phyloP scores from a whole-genome alignment of 1,140 invertebrate species.

The Meteorus sp. region DNA sequence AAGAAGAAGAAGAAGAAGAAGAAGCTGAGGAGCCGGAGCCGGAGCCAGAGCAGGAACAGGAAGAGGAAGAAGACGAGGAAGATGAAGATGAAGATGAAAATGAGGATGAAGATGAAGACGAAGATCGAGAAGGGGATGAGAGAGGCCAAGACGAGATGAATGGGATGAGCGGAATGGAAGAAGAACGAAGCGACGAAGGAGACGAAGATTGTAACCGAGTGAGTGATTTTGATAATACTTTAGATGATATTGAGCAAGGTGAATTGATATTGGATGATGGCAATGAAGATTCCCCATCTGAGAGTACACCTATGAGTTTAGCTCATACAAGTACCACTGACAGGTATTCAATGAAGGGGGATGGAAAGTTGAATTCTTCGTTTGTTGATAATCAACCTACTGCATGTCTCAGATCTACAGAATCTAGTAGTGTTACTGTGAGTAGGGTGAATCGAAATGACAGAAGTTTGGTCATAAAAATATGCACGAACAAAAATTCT shows the following conservation, averaged over 20 bases:
- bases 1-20: no score
- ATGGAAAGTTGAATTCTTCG: no score
- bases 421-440: constrained; percentile 39
- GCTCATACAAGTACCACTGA: no score
- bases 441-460: constrained; percentile 45
- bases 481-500: constrained; percentile 54
- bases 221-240: background rate
- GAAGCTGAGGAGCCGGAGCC: no score
- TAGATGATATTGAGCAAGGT: background rate
- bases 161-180: background rate
- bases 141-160: background rate
- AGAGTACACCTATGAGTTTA: background rate
- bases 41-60: no score
- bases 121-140: no score
- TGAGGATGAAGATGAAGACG: constrained; percentile 9
- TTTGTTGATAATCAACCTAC: no score
- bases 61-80: no score
- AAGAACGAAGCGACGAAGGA: constrained; percentile 3
- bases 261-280: constrained; percentile 15
- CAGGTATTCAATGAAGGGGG: no score
- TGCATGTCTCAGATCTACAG: no score
- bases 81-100: constrained; percentile 13
- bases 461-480: constrained; percentile 55
- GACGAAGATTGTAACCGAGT: background rate
- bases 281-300: background rate